These are phyloP conservation scores for Drosophila obscura DNA, from an alignment of 1,140 invertebrate genomes.

Conservation along the genomic window DNA sequence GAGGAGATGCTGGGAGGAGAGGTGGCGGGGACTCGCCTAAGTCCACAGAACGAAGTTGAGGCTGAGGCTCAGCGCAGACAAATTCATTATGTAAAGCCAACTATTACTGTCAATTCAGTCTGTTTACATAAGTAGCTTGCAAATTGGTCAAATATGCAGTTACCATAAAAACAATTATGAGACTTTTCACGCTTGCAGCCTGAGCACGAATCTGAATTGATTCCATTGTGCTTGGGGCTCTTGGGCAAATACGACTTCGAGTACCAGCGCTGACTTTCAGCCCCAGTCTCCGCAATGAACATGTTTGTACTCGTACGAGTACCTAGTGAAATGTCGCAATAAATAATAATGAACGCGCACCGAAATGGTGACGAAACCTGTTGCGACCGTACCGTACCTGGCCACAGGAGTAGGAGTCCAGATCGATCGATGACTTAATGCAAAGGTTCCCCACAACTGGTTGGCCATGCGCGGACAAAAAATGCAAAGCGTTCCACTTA, in stretches of 20 bases:
- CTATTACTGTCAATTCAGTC: slow-evolving; percentile 56
- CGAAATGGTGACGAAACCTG: slow-evolving; percentile 73
- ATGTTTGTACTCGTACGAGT: slow-evolving; percentile 32
- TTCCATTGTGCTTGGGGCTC: slow-evolving; percentile 35
- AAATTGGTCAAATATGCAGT: slow-evolving; percentile 65
- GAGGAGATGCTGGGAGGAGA: neutral
- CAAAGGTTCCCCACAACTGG: slow-evolving; percentile 20
- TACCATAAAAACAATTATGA: slow-evolving; percentile 62
- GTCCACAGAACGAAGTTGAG: slow-evolving; percentile 25
- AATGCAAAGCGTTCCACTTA: slow-evolving; percentile 60
- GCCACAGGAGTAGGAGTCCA: slow-evolving; percentile 49
- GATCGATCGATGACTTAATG: slow-evolving; percentile 51
- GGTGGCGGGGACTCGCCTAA: neutral
- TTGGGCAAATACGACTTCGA: slow-evolving; percentile 35
- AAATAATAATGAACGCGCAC: slow-evolving; percentile 76
- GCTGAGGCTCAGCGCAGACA: slow-evolving; percentile 38
- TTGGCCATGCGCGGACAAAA: slow-evolving; percentile 15
- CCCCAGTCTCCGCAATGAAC: slow-evolving; percentile 56
- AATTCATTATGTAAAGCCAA: slow-evolving; percentile 71
- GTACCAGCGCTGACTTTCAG: slow-evolving; percentile 43
- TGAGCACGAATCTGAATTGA: slow-evolving; percentile 38
- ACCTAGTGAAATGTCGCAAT: slow-evolving; percentile 66
- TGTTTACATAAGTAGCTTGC: slow-evolving; percentile 69
- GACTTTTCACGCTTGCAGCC: slow-evolving; percentile 69
- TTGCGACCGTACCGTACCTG: slow-evolving; percentile 75